These are phyloP conservation scores for Pachypsylla venusta DNA, from an alignment of 1,140 invertebrate species.

Conservation along the genomic window DNA sequence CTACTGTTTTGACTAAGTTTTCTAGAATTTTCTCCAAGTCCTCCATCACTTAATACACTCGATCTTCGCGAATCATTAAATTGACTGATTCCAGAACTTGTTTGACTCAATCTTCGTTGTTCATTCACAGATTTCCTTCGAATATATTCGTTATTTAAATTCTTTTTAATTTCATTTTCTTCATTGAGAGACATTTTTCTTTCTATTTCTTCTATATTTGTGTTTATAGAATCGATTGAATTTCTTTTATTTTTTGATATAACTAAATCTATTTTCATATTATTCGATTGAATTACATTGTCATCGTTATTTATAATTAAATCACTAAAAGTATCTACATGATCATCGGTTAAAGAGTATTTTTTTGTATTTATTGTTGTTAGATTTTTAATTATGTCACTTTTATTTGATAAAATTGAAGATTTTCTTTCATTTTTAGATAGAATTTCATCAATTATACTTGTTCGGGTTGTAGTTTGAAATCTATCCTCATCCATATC, in stretches of 20 bases:
- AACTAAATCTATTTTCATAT: conserved; percentile 4
- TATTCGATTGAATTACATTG: neutral
- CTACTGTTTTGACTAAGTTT: too few relatives aligned
- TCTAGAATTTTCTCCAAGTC: neutral
- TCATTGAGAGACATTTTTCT: neutral
- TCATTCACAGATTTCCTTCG: neutral
- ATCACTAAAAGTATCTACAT: neutral
- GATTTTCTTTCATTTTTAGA: neutral
- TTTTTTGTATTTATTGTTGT: neutral
- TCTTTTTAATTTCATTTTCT: neutral
- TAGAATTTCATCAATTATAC: neutral
- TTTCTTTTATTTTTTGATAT: conserved; percentile 5
- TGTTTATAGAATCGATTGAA: conserved; percentile 3
- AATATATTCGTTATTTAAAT: neutral
- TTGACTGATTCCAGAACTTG: neutral
- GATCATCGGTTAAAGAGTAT: conserved; percentile 4
- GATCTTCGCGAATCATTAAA: neutral
- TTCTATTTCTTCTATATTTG: neutral
- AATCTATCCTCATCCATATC: too few relatives aligned
- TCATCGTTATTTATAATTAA: neutral
- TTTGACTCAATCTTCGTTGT: neutral
- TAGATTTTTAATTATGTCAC: neutral
- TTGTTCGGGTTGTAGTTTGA: neutral
- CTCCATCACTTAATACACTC: neutral
- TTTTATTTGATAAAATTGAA: neutral